These are phyloP conservation scores for Lasioglossum marginatum DNA, from an alignment of 2,888 invertebrate genomes.

Conservation along the genomic window DNA sequence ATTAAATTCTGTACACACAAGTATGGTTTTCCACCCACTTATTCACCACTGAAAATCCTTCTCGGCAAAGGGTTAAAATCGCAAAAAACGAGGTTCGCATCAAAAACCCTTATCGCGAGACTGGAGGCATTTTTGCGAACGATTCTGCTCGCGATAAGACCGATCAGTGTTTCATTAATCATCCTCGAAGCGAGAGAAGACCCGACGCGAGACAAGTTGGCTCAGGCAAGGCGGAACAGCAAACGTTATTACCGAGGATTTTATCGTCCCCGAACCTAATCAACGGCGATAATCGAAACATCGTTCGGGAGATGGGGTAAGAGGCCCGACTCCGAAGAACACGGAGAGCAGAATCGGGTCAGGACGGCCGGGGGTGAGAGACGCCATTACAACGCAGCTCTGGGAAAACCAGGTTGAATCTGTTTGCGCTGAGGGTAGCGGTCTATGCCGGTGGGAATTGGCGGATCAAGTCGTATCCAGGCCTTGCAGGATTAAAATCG, in stretches of 20 bases:
- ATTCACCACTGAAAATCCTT: no score
- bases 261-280: conserved; percentile 11
- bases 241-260: conserved; percentile 19
- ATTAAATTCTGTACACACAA: no score
- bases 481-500: conserved; percentile 58
- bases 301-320: neutral
- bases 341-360: conserved; percentile 37
- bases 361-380: neutral
- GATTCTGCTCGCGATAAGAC: neutral
- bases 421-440: conserved; percentile 56
- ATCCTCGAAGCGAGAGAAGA: neutral
- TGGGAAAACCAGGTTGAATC: conserved; percentile 36
- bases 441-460: conserved; percentile 53
- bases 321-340: neutral
- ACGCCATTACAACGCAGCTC: conserved; percentile 16
- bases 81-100: neutral
- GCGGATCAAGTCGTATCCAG: conserved; percentile 62
- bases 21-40: no score
- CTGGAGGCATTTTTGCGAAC: neutral
- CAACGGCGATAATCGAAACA: conserved; percentile 18
- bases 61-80: neutral
- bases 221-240: neutral
- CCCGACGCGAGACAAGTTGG: neutral
- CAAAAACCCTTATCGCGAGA: neutral
- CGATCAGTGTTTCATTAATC: neutral